Base-by-base conservation (phyloP, 2,888 invertebrate species). In the Thera obeliscata region DNA sequence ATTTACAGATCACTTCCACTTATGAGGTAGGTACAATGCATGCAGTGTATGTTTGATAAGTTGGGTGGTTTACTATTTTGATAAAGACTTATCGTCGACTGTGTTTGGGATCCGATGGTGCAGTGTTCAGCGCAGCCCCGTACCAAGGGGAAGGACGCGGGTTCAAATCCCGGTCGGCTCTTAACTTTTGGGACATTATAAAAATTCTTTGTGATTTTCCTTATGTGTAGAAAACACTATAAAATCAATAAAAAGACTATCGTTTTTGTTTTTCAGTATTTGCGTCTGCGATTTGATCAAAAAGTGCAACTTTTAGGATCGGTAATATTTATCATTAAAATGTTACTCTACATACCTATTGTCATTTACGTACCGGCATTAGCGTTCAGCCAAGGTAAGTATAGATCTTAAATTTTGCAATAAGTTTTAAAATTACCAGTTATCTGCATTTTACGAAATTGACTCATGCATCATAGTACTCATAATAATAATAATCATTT, bases 291-390 rank as follows among this genome's bases (percentile, higher is more conserved):
- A 73, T 96, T 96, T 85, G 95, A 94, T 84, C 94, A 94, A 78
- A 94, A 95, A n/a, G 96, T 96, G 38, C 93, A 96, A 66, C 87
- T 96, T 35, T 86, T 96, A 78, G 96, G 96, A 64, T 96, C 96
- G 0, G 88, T 95, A 56, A 94, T 96, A 81, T 96, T 96, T 81
- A 90, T 96, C 7, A 94, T 96, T 12, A 96, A 96, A 93, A 96
- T 96, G 96, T 81, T 96, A 81, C 93, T 96, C 33, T 96, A 96
- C 85, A 96, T 96, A 84, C 97, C 98, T 2, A 96, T 98, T 67
- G 98, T 98, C 0, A 96, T 98, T 70, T 98, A 98, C 85, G 98
- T 98, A 3, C 98, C 98, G 61, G 97, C 98, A 2, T 89, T 98
- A 78, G 98, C 98, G 1, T 96, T 98, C 80, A 96, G 96, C 88